A percentile compares a stretch with the other conserved stretches of the same genome.
Conservation (phyloP, 2,888 invertebrate genomes). For the Chaetoderma sp. region DNA sequence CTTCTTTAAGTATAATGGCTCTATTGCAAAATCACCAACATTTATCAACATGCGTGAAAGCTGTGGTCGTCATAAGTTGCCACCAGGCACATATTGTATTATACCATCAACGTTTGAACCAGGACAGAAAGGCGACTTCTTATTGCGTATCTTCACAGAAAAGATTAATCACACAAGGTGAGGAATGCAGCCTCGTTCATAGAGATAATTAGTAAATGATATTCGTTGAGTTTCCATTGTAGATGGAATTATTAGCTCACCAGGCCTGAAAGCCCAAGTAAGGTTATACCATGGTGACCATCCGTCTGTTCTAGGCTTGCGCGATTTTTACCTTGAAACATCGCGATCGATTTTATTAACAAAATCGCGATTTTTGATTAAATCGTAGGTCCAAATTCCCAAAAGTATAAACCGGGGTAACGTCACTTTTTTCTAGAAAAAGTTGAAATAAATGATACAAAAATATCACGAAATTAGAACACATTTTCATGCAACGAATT, state of each 20-base stretch:
- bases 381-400: no score
- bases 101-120: constrained; percentile 98
- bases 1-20: constrained; percentile 96
- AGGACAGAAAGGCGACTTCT: constrained; percentile 94
- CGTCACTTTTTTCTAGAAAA: no score
- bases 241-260: background rate
- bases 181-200: constrained; percentile 28
- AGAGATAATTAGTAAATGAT: background rate
- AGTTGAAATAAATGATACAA: no score
- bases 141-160: constrained; percentile 95
- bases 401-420: no score
- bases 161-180: constrained; percentile 68
- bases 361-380: no score
- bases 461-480: no score
- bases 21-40: constrained; percentile 89
- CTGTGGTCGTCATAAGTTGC: constrained; percentile 90
- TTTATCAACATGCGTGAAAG: constrained; percentile 97
- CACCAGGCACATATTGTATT: constrained; percentile 93
- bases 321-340: no score
- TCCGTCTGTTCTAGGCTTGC: no score
- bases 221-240: background rate
- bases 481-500: no score
- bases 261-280: no score
- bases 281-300: no score
- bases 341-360: no score